phyloP scores from a whole-genome alignment of 1,140 invertebrate genomes.

The Magallana angulata region DNA sequence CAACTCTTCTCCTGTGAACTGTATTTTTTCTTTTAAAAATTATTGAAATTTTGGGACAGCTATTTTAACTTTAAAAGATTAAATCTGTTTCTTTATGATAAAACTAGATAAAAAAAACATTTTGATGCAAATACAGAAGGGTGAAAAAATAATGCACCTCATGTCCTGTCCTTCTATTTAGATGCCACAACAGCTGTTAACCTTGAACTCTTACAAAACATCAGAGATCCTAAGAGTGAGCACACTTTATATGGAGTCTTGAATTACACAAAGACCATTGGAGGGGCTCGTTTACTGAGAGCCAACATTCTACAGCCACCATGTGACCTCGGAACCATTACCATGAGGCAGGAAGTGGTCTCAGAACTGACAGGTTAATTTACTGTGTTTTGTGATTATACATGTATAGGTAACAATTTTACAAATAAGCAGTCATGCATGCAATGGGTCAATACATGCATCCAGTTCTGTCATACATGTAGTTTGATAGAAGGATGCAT shows the following conservation, averaged over 20 bases:
- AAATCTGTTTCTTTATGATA: too few relatives aligned
- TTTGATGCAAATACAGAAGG: too few relatives aligned
- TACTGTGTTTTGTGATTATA: neutral
- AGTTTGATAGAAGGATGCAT: too few relatives aligned
- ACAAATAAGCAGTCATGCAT: too few relatives aligned
- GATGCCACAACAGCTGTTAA: conserved; percentile 81
- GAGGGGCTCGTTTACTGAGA: conserved; percentile 88
- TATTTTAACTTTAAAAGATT: too few relatives aligned
- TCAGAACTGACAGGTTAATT: conserved; percentile 84
- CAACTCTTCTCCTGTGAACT: too few relatives aligned
- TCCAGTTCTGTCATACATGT: too few relatives aligned
- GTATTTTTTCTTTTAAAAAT: too few relatives aligned
- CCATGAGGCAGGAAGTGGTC: conserved; percentile 86
- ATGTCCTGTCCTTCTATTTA: conserved; percentile 70
- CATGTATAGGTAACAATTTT: neutral
- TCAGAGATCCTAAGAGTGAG: conserved; percentile 77
- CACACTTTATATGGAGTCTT: conserved; percentile 86
- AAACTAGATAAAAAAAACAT: too few relatives aligned
- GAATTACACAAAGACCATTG: conserved; percentile 88
- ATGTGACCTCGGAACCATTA: conserved; percentile 84
- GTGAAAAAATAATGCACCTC: too few relatives aligned
- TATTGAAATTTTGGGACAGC: too few relatives aligned
- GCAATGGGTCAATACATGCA: too few relatives aligned
- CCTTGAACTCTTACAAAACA: conserved; percentile 87
- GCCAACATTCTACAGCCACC: conserved; percentile 91